Evolutionary conservation across 2,113 vertebrate genomes (phyloP).

Genomic region (Pluvianellus socialis): DNA sequence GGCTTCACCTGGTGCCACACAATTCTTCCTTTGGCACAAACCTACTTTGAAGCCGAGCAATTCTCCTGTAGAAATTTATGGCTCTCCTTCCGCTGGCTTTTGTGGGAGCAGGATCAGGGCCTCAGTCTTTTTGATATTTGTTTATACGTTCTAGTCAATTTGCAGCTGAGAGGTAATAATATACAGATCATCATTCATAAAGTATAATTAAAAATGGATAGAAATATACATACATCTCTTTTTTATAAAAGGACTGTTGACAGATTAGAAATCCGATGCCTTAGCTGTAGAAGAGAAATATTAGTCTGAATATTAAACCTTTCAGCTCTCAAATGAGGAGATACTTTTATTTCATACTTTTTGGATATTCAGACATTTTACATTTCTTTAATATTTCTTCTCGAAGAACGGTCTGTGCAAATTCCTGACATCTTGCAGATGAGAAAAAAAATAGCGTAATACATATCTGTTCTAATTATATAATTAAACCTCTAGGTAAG

Average conservation of each 20-base stretch:
- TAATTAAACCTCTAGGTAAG: not conserved
- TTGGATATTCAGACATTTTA: not conserved
- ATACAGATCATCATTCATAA: constrained; percentile 30
- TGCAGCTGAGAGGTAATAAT: not conserved
- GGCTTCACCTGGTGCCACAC: constrained; percentile 8
- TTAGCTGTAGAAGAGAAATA: constrained; percentile 30
- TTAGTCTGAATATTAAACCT: constrained; percentile 23
- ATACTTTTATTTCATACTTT: constrained; percentile 29
- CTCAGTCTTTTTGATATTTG: not conserved
- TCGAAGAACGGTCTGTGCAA: not conserved
- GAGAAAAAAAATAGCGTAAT: not conserved
- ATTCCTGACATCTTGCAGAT: not conserved
- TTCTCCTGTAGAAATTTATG: not conserved
- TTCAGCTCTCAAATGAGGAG: constrained; percentile 15
- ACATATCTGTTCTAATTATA: not conserved
- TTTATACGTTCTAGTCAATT: constrained; percentile 10
- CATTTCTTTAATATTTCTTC: not conserved
- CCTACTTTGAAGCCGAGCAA: not conserved
- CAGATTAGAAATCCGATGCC: constrained; percentile 4
- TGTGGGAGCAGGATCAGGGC: not conserved
- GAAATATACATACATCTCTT: constrained; percentile 24
- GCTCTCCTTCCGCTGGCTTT: not conserved
- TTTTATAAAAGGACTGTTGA: constrained; percentile 10
- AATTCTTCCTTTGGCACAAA: not conserved
- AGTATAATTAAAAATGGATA: constrained; percentile 6